phyloP scores from a whole-genome alignment of 2,888 invertebrate species.

The Drosophila anceps region DNA sequence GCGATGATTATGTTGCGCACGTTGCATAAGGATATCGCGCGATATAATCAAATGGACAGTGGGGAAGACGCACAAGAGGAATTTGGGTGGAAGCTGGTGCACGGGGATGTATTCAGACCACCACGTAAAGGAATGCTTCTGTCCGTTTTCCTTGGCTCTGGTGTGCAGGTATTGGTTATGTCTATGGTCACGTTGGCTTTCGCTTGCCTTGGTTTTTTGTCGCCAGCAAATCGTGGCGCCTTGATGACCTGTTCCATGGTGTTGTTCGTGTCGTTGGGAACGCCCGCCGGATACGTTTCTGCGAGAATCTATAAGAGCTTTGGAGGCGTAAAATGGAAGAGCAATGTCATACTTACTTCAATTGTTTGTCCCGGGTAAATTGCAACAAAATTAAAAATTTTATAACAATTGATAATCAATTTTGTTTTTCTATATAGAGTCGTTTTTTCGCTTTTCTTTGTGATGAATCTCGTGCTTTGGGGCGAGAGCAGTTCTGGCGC shows the following conservation, averaged over 20 bases:
- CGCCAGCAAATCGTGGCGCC: constrained; percentile 99
- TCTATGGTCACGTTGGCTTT: constrained; percentile 97
- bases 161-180: constrained; percentile 98
- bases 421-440: constrained; percentile 87
- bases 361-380: constrained; percentile 98
- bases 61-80: constrained; percentile 96
- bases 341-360: constrained; percentile 97
- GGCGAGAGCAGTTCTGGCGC: constrained; percentile 98
- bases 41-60: constrained; percentile 98
- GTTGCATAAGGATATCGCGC: constrained; percentile 98
- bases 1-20: constrained; percentile 99
- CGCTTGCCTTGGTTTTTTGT: constrained; percentile 99
- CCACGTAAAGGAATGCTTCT: constrained; percentile 98
- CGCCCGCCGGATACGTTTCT: constrained; percentile 98
- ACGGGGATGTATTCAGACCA: constrained; percentile 98
- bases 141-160: constrained; percentile 98
- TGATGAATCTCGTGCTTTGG: constrained; percentile 98
- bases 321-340: constrained; percentile 99
- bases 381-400: background rate
- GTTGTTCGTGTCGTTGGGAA: constrained; percentile 97
- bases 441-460: constrained; percentile 98
- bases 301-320: constrained; percentile 99
- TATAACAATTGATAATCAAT: background rate
- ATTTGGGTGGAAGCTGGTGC: constrained; percentile 96
- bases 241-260: constrained; percentile 99